Evolutionary conservation across 1,140 invertebrate genomes (phyloP), one percentile per base, ranked within the genome.

Genomic region (Dreissena polymorpha): DNA sequence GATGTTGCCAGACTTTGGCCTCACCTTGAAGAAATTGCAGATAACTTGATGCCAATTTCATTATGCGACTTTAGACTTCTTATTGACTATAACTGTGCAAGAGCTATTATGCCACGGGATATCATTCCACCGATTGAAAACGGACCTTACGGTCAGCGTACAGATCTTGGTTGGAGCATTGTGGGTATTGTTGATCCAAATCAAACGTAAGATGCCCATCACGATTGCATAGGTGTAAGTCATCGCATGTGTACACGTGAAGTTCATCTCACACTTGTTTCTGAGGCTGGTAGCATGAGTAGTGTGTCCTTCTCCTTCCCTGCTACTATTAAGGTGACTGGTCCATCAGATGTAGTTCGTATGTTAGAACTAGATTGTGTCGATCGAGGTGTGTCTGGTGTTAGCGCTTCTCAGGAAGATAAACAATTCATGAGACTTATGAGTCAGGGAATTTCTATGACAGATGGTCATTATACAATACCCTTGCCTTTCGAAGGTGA

Each of bases 1-100:
- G n/a, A n/a, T n/a, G n/a, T n/a, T n/a, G n/a, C n/a, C n/a, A n/a
- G n/a, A n/a, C n/a, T n/a, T n/a, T n/a, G n/a, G n/a, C n/a, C n/a
- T n/a, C n/a, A n/a, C n/a, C n/a, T n/a, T n/a, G n/a, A 74, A 67
- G 7, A 27, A 10, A 60, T 85, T 39, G 55, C 83, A 5, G 70
- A 69, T 27, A 29, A 65, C 5, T 21, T 80, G 16, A 10, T 49
- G 8, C 81, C 72, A 21, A 16, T 77, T 13, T 53, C 55, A 39
- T 23, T 70, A 10, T 68, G 50, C 21, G 72, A 75, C n/a, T 29
- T 85, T 8, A 72, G 77, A 14, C 57, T 86, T 12, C 50, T 83
- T 5, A 83, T 86, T 29, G 80, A 73, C 0, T 86, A 86, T 51
- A 77, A 85, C 49, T 85, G 84, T 39, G 49, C 75, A 13, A 10